Evolutionary conservation across 2,113 vertebrate genomes (phyloP).

Genomic region (Alosa alosa): DNA sequence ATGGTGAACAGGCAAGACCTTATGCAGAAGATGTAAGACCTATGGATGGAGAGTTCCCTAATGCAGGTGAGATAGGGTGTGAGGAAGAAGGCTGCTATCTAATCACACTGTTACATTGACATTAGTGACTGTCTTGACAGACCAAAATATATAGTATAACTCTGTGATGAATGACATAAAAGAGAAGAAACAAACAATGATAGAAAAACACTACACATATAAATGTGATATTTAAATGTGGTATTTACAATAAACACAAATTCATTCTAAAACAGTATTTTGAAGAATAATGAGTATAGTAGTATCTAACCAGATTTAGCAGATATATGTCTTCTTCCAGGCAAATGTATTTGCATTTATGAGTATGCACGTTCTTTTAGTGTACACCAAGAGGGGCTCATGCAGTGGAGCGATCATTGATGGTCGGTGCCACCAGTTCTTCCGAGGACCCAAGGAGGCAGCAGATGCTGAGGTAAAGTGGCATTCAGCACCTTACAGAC

Average conservation of each 20-base stretch:
- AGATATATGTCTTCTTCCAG: not conserved
- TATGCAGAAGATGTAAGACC: not conserved
- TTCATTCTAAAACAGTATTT: too few species aligned
- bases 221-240: too few species aligned
- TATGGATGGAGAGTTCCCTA: not conserved
- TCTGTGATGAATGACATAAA: not conserved
- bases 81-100: not conserved
- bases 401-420: constrained; percentile 42
- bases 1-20: not conserved
- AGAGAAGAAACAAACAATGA: not conserved
- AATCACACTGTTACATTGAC: not conserved
- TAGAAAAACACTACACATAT: too few species aligned
- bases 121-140: not conserved
- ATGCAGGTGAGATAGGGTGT: not conserved
- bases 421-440: constrained; percentile 58
- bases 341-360: not conserved
- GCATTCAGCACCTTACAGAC: not conserved
- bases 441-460: constrained; percentile 33
- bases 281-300: not conserved
- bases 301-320: not conserved
- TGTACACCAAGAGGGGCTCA: constrained; percentile 40
- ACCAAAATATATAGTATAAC: not conserved
- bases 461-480: constrained; percentile 55
- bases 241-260: not conserved
- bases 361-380: constrained; percentile 22